These are phyloP conservation scores for Eptatretus burgeri DNA, from an alignment of 2,113 vertebrate species.

Conservation along the genomic window DNA sequence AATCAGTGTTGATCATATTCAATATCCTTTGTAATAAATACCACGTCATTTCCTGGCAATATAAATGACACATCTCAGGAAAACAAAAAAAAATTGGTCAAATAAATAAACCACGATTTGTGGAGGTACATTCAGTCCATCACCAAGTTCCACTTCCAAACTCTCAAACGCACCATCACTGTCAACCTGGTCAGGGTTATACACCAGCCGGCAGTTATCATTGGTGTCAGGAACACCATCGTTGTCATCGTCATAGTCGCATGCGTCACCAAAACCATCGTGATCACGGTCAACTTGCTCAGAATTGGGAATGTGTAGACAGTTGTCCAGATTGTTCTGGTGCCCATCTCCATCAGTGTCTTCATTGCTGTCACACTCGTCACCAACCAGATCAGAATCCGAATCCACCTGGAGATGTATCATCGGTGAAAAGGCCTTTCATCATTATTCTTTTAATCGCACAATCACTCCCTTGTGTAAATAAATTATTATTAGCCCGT, in stretches of 20 bases:
- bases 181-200: constrained; percentile 50
- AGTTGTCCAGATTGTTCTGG: constrained; percentile 93
- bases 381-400: constrained; percentile 77
- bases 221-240: constrained; percentile 67
- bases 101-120: no score
- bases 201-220: constrained; percentile 71
- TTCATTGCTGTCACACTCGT: constrained; percentile 76
- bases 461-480: no score
- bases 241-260: constrained; percentile 70
- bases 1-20: no score
- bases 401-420: constrained; percentile 25
- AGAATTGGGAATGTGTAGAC: constrained; percentile 64
- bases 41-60: no score
- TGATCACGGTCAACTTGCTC: constrained; percentile 82
- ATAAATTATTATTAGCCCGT: no score
- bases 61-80: no score
- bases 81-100: no score
- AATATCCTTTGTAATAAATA: no score
- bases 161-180: constrained; percentile 24
- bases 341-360: constrained; percentile 88
- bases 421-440: not conserved
- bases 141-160: no score
- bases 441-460: no score
- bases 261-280: constrained; percentile 70
- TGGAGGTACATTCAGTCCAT: no score